Evolutionary conservation across 2,888 invertebrate genomes (phyloP).

Genomic region (Pristionchus fissidentatus): DNA sequence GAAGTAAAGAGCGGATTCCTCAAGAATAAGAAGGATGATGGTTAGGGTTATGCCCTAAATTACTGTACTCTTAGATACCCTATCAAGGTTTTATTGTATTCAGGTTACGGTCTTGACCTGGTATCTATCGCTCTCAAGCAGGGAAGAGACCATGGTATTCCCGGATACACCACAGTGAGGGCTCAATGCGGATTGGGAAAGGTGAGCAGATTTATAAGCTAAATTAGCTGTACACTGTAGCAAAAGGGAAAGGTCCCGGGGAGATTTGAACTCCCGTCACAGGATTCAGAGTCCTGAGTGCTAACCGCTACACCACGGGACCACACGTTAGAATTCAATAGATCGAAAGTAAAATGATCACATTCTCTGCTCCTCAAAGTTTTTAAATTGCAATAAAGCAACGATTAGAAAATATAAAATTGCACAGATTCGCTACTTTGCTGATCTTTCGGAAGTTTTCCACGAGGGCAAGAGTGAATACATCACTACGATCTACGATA

Average conservation of each 20-base stretch:
- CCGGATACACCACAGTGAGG: conserved; percentile 70
- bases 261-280: conserved; percentile 61
- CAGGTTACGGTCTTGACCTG: conserved; percentile 71
- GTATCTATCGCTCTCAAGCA: conserved; percentile 72
- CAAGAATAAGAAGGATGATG: conserved; percentile 41
- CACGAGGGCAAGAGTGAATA: conserved; percentile 60
- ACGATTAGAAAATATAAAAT: background rate
- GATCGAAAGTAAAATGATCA: background rate
- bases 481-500: conserved; percentile 58
- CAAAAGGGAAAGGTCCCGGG: conserved; percentile 53
- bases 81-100: conserved; percentile 45
- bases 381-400: background rate
- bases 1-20: conserved; percentile 56
- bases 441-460: conserved; percentile 64
- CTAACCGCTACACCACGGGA: conserved; percentile 61
- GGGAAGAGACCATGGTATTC: conserved; percentile 75
- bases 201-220: conserved; percentile 49
- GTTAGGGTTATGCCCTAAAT: background rate
- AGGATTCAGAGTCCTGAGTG: conserved; percentile 62
- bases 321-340: background rate
- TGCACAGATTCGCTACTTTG: conserved; percentile 62
- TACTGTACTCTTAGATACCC: conserved; percentile 49
- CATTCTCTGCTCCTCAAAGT: background rate
- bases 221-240: background rate
- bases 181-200: conserved; percentile 71